These are phyloP conservation scores for Pantelozetes paolii DNA, from an alignment of 2,888 invertebrate genomes.

Conservation along the genomic window DNA sequence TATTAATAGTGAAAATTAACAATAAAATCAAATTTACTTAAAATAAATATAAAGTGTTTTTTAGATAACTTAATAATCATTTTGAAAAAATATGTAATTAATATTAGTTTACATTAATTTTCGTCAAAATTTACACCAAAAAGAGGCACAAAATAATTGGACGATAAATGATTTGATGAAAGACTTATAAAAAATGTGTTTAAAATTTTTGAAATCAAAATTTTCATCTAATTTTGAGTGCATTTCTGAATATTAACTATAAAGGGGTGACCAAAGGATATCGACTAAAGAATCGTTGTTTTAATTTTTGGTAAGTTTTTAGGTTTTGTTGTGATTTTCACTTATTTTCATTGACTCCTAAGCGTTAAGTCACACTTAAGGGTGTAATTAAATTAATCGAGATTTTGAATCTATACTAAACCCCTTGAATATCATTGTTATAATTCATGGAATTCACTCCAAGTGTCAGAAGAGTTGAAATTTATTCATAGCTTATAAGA, in stretches of 20 bases:
- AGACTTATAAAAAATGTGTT: not conserved
- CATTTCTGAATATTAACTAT: too few relatives aligned
- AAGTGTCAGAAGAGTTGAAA: not conserved
- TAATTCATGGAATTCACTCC: too few relatives aligned
- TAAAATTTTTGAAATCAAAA: not conserved
- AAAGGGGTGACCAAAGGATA: too few relatives aligned
- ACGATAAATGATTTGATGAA: not conserved
- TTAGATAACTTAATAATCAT: conserved; percentile 5
- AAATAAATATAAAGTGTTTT: not conserved
- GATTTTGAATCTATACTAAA: too few relatives aligned
- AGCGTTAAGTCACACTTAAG: too few relatives aligned
- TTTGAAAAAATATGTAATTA: not conserved
- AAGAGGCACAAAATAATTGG: not conserved
- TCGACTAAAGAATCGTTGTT: not conserved
- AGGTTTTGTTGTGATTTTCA: too few relatives aligned
- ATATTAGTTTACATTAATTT: not conserved
- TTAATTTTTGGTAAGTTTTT: not conserved
- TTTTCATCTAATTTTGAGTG: not conserved
- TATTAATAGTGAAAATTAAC: not conserved
- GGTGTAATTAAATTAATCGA: too few relatives aligned
- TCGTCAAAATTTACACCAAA: not conserved
- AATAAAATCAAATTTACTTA: not conserved
- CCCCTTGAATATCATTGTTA: too few relatives aligned
- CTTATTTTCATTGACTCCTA: too few relatives aligned
- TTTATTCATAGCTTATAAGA: conserved; percentile 3